Evolutionary conservation across 2,888 invertebrate species (phyloP).

Genomic region (Galerucella nymphaeae): DNA sequence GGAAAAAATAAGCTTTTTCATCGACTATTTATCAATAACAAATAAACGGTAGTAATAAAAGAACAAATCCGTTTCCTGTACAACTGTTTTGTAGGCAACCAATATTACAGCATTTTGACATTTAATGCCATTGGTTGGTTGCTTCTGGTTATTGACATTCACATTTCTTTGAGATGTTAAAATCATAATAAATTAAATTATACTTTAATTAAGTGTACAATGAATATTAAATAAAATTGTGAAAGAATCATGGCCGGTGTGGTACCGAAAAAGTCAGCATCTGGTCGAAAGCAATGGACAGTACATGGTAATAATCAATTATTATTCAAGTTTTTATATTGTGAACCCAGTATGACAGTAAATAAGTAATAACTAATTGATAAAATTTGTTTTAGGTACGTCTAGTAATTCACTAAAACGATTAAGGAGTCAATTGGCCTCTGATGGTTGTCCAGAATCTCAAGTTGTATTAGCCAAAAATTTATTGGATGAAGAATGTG

Average conservation of each 20-base stretch:
- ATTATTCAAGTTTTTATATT: not conserved
- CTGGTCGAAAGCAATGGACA: constrained; percentile 81
- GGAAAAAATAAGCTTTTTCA: not conserved
- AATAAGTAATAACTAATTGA: not conserved
- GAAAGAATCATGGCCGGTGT: constrained; percentile 67
- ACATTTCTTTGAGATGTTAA: constrained; percentile 2
- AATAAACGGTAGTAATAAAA: no score
- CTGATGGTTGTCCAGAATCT: constrained; percentile 90
- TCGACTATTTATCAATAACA: not conserved
- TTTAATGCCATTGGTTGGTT: not conserved
- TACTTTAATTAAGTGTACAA: constrained; percentile 5
- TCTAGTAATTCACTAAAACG: constrained; percentile 74
- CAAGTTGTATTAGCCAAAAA: constrained; percentile 89
- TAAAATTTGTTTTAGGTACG: constrained; percentile 67
- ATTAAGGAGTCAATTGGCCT: constrained; percentile 79
- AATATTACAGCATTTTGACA: constrained; percentile 2
- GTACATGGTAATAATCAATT: constrained; percentile 70
- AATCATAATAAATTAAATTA: not conserved
- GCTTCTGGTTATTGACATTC: not conserved
- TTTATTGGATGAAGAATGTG: constrained; percentile 81
- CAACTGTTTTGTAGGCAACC: not conserved
- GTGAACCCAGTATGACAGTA: not conserved
- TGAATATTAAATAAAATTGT: constrained; percentile 24
- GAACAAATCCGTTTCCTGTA: not conserved
- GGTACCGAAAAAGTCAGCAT: constrained; percentile 69